These are phyloP conservation scores for Antheraea mylitta DNA, from an alignment of 1,140 invertebrate species.

Conservation along the genomic window DNA sequence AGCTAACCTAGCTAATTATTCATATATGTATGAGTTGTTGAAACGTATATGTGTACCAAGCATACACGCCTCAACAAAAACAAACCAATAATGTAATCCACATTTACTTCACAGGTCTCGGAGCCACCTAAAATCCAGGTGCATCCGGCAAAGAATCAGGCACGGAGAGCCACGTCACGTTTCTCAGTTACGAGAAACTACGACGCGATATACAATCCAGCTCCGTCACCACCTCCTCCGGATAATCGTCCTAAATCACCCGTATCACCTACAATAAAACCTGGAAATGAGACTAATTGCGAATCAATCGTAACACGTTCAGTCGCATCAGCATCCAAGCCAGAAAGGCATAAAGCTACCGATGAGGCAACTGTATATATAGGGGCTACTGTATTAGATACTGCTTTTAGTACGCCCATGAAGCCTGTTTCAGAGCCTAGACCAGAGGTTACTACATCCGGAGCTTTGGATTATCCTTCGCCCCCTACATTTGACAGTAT, in stretches of 20 bases:
- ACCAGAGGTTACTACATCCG: neutral
- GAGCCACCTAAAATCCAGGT: slow-evolving; percentile 59
- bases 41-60: too few species aligned
- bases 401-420: neutral
- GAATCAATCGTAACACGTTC: neutral
- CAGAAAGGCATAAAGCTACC: neutral
- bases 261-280: neutral
- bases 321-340: neutral
- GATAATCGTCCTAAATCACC: neutral
- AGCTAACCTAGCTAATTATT: too few species aligned
- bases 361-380: neutral
- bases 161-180: slow-evolving; percentile 45
- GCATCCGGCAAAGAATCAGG: slow-evolving; percentile 32
- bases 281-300: neutral
- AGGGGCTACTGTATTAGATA: neutral
- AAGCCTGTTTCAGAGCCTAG: neutral
- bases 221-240: slow-evolving; percentile 22
- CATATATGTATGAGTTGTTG: too few species aligned
- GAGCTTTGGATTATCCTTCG: neutral
- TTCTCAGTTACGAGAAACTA: slow-evolving; percentile 73
- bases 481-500: too few species aligned
- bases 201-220: slow-evolving; percentile 49
- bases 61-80: too few species aligned
- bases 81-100: neutral
- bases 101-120: slow-evolving; percentile 42